Evolutionary conservation across 2,797 vertebrate genomes (phyloP), one percentile per base, ranked within the genome.

Genomic region (Acridotheres tristis): DNA sequence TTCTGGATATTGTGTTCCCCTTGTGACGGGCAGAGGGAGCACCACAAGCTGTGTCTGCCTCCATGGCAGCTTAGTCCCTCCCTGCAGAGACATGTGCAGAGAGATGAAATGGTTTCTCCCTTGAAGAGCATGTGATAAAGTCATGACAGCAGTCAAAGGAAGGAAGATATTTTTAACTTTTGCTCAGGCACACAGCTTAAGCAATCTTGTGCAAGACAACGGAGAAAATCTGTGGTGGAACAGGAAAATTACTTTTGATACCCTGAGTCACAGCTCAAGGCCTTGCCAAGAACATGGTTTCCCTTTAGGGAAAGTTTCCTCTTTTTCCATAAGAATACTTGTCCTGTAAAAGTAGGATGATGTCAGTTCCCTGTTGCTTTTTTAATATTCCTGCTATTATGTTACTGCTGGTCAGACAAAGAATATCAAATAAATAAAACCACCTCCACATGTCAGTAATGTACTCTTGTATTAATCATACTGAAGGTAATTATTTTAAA

Each of bases 111-210:
- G 7, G n/a, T 19, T 74, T 74, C 72, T 75, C 27, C 18, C 66
- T 48, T 67, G 59, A 85, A 51, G 32, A 73, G 13, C 27, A 13
- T 91, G 47, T 53, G 76, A 89, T 80, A 93, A 91, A 80, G 47
- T 71, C 69, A 75, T 81, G 89, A 84, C 54, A 84, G 67, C 36
- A 88, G 40, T 86, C 73, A 88, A 84, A 93, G 43, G 45, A 84
- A 93, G 29, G 66, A 55, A 68, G 58, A 16, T 89, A 80, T 93
- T 89, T 94, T 93, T 93, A 77, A 83, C 69, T 86, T 87, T 66
- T 78, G 68, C 62, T 86, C 68, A 69, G 77, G 50, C 69, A 81
- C 47, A 50, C 34, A 81, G 73, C 45, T 58, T 55, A 84, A 91
- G 68, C 57, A 83, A 45, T 57, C 29, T 75, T 75, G 16, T 75